These are phyloP conservation scores for Monoplex corrugatus DNA, from an alignment of 2,888 invertebrate species.

Conservation along the genomic window DNA sequence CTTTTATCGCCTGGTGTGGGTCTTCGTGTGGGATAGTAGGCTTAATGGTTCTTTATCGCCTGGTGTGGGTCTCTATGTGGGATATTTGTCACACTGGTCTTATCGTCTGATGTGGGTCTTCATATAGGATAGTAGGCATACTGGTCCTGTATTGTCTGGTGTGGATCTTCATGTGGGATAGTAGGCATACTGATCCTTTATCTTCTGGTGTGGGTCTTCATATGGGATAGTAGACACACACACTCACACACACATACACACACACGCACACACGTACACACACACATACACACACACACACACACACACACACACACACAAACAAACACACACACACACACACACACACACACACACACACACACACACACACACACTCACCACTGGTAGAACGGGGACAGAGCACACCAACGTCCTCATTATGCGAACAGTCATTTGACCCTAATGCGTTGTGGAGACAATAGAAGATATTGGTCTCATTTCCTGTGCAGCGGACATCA, in stretches of 20 bases:
- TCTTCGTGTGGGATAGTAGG: too few relatives aligned
- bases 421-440: constrained; percentile 20
- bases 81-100: too few relatives aligned
- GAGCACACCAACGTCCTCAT: constrained; percentile 42
- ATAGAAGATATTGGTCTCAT: constrained; percentile 42
- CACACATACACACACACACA: not conserved
- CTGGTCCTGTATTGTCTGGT: too few relatives aligned
- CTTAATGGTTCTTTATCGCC: too few relatives aligned
- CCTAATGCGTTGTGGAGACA: constrained; percentile 33
- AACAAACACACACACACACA: constrained; percentile 26
- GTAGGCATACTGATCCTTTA: too few relatives aligned
- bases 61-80: too few relatives aligned
- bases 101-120: too few relatives aligned
- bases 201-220: too few relatives aligned
- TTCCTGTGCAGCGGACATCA: constrained; percentile 27
- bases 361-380: constrained; percentile 23
- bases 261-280: constrained; percentile 27
- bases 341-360: constrained; percentile 20
- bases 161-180: too few relatives aligned
- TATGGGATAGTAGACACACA: too few relatives aligned
- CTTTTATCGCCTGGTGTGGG: too few relatives aligned
- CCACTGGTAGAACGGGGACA: constrained; percentile 3
- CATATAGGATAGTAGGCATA: too few relatives aligned
- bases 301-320: not conserved
- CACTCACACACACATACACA: constrained; percentile 31